phyloP scores from a whole-genome alignment of 2,888 invertebrate genomes.

The Tenthredo mesomela region DNA sequence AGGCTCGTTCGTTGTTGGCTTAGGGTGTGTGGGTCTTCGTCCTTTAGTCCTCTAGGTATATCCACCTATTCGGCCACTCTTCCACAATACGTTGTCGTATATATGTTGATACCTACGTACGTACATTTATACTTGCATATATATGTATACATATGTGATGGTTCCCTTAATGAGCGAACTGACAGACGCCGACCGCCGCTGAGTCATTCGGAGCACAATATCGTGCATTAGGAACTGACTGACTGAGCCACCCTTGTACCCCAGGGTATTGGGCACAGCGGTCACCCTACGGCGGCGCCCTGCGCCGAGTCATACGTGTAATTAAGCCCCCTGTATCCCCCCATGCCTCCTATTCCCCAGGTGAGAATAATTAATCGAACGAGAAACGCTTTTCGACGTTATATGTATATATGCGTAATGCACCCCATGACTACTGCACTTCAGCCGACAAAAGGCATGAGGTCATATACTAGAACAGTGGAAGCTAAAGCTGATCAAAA shows the following conservation, averaged over 20 bases:
- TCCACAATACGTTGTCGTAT: not conserved
- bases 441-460: not conserved
- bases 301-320: conserved; percentile 50
- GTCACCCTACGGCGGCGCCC: conserved; percentile 51
- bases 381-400: conserved; percentile 41
- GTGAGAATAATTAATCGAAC: conserved; percentile 50
- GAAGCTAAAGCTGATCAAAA: too few relatives aligned
- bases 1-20: not conserved
- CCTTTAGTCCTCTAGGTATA: not conserved
- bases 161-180: conserved; percentile 42
- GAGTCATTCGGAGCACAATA: conserved; percentile 49
- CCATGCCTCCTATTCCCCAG: conserved; percentile 34
- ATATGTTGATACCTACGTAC: not conserved
- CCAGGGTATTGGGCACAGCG: conserved; percentile 50
- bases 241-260: conserved; percentile 41
- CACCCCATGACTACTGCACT: not conserved
- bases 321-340: conserved; percentile 40
- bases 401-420: not conserved
- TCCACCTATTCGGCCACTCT: conserved; percentile 1
- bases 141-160: not conserved
- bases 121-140: not conserved
- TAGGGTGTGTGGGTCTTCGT: not conserved
- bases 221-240: conserved; percentile 51
- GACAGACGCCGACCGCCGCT: conserved; percentile 50
- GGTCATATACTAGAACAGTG: not conserved